Evolutionary conservation across 2,113 vertebrate species (phyloP).

Genomic region (Tragelaphus imberbis): DNA sequence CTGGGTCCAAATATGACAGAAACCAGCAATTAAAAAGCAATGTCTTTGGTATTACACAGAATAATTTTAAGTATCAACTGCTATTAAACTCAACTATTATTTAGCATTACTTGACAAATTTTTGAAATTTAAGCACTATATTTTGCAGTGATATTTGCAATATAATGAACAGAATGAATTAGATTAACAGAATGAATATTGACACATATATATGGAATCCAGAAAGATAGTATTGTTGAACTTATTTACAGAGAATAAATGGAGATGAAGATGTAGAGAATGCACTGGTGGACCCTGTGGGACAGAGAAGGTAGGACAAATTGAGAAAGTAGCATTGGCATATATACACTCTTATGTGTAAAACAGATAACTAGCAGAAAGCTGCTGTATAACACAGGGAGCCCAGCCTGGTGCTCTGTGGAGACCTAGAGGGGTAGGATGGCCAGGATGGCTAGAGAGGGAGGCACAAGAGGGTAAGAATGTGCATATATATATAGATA

Average conservation of each 20-base stretch:
- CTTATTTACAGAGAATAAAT: neutral
- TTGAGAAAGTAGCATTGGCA: neutral
- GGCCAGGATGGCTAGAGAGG: neutral
- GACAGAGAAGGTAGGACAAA: neutral
- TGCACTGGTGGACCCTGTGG: neutral
- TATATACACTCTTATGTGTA: neutral
- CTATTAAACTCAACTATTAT: neutral
- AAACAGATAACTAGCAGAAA: neutral
- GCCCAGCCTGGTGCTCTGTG: neutral
- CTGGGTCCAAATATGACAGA: neutral
- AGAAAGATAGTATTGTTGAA: neutral
- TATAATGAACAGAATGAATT: neutral
- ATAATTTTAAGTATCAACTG: neutral
- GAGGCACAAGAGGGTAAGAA: neutral
- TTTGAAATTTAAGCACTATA: neutral
- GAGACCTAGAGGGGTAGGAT: neutral
- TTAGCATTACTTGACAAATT: neutral
- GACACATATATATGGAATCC: neutral
- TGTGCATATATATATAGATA: neutral
- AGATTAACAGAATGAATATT: neutral
- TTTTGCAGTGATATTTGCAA: neutral
- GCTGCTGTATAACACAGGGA: neutral
- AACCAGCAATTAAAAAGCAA: neutral
- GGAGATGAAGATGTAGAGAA: neutral
- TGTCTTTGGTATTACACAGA: neutral